A percentile compares a stretch with the other conserved stretches of the same genome.
Conservation (phyloP, 2,113 vertebrate genomes). For the Tretioscincus oriximinensis region DNA sequence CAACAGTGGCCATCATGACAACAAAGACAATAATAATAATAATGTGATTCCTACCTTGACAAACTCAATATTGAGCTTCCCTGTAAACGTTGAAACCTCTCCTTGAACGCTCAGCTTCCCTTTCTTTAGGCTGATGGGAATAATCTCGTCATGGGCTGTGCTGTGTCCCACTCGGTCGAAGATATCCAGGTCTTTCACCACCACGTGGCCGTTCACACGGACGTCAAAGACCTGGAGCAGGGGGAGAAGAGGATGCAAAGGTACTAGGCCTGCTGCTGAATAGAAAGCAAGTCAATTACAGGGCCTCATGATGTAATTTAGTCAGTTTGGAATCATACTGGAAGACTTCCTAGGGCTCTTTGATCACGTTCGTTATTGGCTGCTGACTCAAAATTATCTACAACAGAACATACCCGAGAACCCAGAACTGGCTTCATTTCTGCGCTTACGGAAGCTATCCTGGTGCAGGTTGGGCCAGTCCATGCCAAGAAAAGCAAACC, state of each 20-base stretch:
- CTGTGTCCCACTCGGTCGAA: constrained; percentile 97
- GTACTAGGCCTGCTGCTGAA: neutral
- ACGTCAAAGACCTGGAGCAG: constrained; percentile 91
- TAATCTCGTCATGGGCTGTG: constrained; percentile 94
- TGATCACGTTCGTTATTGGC: no score
- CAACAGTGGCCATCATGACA: no score
- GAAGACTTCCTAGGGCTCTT: neutral
- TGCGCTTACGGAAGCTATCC: no score
- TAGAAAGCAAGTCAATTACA: constrained; percentile 25
- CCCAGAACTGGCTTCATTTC: no score
- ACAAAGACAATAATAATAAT: no score
- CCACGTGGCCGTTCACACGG: constrained; percentile 90
- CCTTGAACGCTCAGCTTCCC: constrained; percentile 94
- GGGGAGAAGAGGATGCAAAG: constrained; percentile 36
- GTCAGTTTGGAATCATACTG: neutral
- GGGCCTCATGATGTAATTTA: no score
- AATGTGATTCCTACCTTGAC: constrained; percentile 85
- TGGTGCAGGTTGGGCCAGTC: no score
- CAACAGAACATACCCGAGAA: no score
- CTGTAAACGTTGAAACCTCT: constrained; percentile 96
- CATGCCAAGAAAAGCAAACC: no score
- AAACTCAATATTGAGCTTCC: constrained; percentile 94
- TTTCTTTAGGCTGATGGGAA: constrained; percentile 89
- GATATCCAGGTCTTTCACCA: constrained; percentile 97
- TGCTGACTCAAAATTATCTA: no score